These are phyloP conservation scores for Anas bahamensis DNA, from an alignment of 2,797 vertebrate species.

Conservation along the genomic window DNA sequence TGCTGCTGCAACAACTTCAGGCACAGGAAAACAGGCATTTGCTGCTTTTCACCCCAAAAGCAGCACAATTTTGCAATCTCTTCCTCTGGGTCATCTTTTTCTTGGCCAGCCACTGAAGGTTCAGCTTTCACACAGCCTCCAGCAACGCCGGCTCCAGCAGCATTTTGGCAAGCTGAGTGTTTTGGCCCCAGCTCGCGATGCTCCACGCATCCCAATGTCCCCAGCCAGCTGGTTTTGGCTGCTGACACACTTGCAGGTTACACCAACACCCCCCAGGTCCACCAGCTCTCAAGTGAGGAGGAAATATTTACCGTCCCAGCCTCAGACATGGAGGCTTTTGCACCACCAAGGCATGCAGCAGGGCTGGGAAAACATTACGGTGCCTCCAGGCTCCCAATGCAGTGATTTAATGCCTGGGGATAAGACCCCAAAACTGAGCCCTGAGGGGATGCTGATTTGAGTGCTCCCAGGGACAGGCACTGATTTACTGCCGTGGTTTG, in stretches of 20 bases:
- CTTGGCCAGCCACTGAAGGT: accelerated
- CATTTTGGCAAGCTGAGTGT: not conserved
- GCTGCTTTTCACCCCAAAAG: no score
- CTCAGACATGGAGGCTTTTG: not conserved
- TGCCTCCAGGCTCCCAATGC: not conserved
- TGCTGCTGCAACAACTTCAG: no score
- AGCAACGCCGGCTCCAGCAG: not conserved
- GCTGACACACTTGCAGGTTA: not conserved
- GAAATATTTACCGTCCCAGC: not conserved
- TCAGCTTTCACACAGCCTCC: not conserved
- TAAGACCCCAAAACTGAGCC: not conserved
- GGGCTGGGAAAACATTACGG: accelerated
- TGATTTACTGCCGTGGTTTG: not conserved
- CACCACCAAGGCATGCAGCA: not conserved
- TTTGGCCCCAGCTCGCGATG: not conserved
- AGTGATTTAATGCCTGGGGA: not conserved
- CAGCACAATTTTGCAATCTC: no score
- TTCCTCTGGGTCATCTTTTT: no score
- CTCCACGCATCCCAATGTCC: not conserved
- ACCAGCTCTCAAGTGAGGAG: accelerated
- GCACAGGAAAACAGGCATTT: no score
- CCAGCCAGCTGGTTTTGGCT: not conserved
- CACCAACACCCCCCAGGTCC: not conserved
- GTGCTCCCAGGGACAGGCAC: not conserved
- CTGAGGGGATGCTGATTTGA: not conserved